Base-by-base conservation (phyloP, 2,888 invertebrate species). In the Yponomeuta sedellus region DNA sequence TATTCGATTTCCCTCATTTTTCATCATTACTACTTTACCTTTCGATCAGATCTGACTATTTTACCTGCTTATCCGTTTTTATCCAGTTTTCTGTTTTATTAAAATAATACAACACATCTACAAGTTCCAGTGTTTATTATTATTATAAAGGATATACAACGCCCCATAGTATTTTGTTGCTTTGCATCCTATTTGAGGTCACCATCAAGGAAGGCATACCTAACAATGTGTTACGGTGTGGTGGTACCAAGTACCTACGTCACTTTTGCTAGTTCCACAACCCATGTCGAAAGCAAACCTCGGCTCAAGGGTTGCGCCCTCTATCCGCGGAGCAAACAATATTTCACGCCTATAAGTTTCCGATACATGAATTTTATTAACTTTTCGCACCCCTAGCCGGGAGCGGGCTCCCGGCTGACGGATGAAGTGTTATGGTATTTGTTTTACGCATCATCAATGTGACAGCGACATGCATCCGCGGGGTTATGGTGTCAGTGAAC, bases 311-410 rank as follows among this genome's bases (percentile, higher is more conserved):
- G 86, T 82, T 82, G 82, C 79, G 76, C 84, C 82, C 86, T 82
- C 79, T 69, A 68, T 77, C 39, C 44, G 44, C 44, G 44, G 44
- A 64, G 71, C 80, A 80, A 82, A 85, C 83, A 84, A 88, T 86
- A 86, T 88, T 86, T 88, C 78, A 86, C 85, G 83, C 82, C 79
- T 84, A 85, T 90, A 89, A 87, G 85, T 90, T 91, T 91, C 90
- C 91, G 84, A 91, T 87, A 91, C 90, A 91, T 91, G 89, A 91
- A 91, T 91, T 91, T 91, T 91, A 90, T 91, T 90, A 90, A 90
- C 81, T 88, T 83, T 83, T 65, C 65, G 52, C 39, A 25, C 64
- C 68, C 79, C 75, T 85, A 52, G 77, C 85, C 86, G 80, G n/a
- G n/a, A n/a, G n/a, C n/a, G 74, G 63, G 69, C 57, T 63, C 52